Conservation (phyloP, 2,888 invertebrate species). For the Drosophila tanythrix region DNA sequence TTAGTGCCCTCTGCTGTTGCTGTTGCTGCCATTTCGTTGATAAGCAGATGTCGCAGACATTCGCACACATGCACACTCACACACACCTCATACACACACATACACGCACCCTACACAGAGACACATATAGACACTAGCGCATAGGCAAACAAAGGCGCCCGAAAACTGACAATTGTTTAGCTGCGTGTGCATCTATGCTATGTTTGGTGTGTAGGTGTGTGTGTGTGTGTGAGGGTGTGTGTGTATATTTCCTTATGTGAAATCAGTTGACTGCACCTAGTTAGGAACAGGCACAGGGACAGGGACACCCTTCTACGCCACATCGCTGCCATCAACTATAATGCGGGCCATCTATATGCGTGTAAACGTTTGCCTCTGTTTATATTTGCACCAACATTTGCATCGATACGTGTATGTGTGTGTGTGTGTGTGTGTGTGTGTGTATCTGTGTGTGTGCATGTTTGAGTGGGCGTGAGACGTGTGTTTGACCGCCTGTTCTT, state of each 20-base stretch:
- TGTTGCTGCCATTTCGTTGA: constrained; percentile 65
- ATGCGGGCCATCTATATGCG: constrained; percentile 79
- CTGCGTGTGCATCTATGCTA: constrained; percentile 30
- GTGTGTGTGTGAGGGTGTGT: constrained; percentile 24
- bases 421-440: constrained; percentile 10
- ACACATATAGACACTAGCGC: constrained; percentile 3
- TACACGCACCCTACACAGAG: constrained; percentile 7
- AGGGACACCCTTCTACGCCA: not conserved
- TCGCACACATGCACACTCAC: constrained; percentile 10
- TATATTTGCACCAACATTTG: constrained; percentile 51
- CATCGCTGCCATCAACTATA: constrained; percentile 31
- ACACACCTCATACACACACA: constrained; percentile 8
- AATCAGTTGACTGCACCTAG: constrained; percentile 69
- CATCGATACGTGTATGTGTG: constrained; percentile 20
- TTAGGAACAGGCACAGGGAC: constrained; percentile 28
- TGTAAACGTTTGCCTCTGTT: constrained; percentile 66
- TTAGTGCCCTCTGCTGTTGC: constrained; percentile 19
- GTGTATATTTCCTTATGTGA: constrained; percentile 48
- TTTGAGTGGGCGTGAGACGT: constrained; percentile 9
- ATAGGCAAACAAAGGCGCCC: constrained; percentile 57
- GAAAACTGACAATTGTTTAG: constrained; percentile 67
- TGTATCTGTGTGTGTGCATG: not conserved
- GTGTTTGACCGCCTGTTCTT: constrained; percentile 53
- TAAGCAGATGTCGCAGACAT: constrained; percentile 58
- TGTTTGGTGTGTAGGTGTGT: constrained; percentile 21